Evolutionary conservation across 2,113 vertebrate species (phyloP).

Genomic region (Otis tarda): DNA sequence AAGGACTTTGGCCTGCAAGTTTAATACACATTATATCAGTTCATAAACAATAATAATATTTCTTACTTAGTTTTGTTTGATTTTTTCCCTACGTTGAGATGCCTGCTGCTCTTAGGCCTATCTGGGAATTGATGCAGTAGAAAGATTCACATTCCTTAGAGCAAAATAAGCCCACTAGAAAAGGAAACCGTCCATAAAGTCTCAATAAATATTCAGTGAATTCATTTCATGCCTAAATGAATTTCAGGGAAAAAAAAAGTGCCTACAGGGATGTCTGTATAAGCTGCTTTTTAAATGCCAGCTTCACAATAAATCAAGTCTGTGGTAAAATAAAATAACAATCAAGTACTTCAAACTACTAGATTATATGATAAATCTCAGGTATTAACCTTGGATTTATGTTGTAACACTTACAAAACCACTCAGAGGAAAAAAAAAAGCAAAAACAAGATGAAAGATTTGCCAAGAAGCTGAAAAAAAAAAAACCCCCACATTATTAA

Average conservation of each 20-base stretch:
- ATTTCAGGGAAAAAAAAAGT: slow-evolving; percentile 19
- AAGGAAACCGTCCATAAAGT: slow-evolving; percentile 63
- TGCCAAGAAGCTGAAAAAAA: background rate
- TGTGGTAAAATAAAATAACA: slow-evolving; percentile 48
- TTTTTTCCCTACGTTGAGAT: background rate
- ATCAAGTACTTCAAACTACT: slow-evolving; percentile 33
- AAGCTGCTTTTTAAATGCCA: slow-evolving; percentile 60
- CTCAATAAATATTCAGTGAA: slow-evolving; percentile 70
- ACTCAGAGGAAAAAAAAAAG: background rate
- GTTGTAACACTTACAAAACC: slow-evolving; percentile 7
- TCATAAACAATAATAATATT: slow-evolving; percentile 36
- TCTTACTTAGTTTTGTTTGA: slow-evolving; percentile 31
- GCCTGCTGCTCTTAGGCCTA: slow-evolving; percentile 6
- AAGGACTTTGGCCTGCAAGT: background rate
- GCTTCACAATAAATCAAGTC: slow-evolving; percentile 46
- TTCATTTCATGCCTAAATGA: slow-evolving; percentile 62
- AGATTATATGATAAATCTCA: slow-evolving; percentile 52
- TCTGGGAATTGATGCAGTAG: slow-evolving; percentile 15
- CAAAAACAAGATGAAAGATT: background rate
- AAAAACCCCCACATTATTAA: background rate
- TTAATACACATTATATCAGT: background rate
- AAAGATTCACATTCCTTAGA: slow-evolving; percentile 40
- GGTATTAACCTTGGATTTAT: slow-evolving; percentile 55
- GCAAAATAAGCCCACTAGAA: slow-evolving; percentile 59
- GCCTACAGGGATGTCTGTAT: slow-evolving; percentile 54